Evolutionary conservation across 2,797 vertebrate genomes (phyloP).

Genomic region (Danio kyathit): DNA sequence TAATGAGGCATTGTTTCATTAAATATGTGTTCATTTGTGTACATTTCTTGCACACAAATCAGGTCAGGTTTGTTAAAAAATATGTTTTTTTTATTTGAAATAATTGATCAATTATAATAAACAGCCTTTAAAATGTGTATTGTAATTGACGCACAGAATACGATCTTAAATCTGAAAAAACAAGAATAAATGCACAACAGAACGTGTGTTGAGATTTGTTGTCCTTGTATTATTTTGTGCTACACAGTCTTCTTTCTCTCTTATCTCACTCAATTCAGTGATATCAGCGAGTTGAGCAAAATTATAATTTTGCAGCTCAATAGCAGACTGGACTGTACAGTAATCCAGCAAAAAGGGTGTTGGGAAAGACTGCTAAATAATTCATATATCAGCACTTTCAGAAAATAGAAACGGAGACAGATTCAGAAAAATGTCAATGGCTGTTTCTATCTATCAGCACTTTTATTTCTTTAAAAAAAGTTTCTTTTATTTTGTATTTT

Average conservation of each 20-base stretch:
- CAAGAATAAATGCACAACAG: too few species aligned
- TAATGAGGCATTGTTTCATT: too few species aligned
- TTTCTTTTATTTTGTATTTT: too few species aligned
- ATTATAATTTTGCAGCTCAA: neutral
- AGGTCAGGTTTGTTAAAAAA: too few species aligned
- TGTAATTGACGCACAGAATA: too few species aligned
- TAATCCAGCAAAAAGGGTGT: slow-evolving; percentile 6
- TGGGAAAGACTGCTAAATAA: slow-evolving; percentile 26
- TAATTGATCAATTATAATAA: too few species aligned
- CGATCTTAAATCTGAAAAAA: too few species aligned
- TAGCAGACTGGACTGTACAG: neutral
- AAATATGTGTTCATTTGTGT: too few species aligned
- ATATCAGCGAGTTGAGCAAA: neutral
- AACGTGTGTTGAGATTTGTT: neutral
- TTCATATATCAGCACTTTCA: slow-evolving; percentile 18
- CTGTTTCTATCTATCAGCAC: neutral
- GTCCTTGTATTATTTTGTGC: neutral
- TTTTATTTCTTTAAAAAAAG: neutral
- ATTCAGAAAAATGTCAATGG: neutral
- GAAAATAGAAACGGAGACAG: neutral
- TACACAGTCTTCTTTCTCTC: neutral
- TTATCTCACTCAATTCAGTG: slow-evolving; percentile 1
- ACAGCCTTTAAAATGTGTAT: too few species aligned
- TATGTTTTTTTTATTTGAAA: too few species aligned
- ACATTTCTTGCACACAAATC: too few species aligned